Percentiles rank a stretch among this genome's conserved stretches.
Evolutionary conservation across 2,888 invertebrate species (phyloP).

Genomic region (Kryphioiulus occultus): DNA sequence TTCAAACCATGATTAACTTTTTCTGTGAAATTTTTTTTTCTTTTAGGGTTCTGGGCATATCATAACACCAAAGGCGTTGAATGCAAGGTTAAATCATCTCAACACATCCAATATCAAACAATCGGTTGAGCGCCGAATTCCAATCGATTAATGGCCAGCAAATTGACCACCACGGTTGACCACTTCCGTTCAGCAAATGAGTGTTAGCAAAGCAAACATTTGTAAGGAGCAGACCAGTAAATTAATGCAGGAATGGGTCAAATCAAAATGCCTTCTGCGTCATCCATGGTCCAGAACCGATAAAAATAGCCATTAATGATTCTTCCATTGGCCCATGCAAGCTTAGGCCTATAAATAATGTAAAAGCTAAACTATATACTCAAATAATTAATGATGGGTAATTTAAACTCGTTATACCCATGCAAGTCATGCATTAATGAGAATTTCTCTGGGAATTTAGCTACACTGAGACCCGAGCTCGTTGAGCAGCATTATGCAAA

Average conservation of each 20-base stretch:
- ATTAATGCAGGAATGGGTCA: constrained; percentile 16
- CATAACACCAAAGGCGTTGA: not conserved
- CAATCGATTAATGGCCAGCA: constrained; percentile 35
- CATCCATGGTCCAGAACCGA: not conserved
- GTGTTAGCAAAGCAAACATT: constrained; percentile 20
- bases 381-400: not conserved
- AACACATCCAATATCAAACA: not conserved
- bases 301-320: not conserved
- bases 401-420: not conserved
- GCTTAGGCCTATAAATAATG: not conserved
- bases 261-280: not conserved
- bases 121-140: not conserved
- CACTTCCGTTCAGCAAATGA: constrained; percentile 12
- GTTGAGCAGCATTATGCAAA: not conserved
- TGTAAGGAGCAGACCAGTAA: not conserved
- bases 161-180: constrained; percentile 35
- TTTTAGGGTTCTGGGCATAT: not conserved
- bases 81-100: not conserved
- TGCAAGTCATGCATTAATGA: not conserved
- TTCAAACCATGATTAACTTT: too few species aligned
- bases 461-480: not conserved
- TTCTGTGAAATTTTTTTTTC: too few species aligned
- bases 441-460: not conserved
- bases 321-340: not conserved
- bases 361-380: not conserved